phyloP scores from a whole-genome alignment of 2,888 invertebrate species.

The Diarsia rubi region DNA sequence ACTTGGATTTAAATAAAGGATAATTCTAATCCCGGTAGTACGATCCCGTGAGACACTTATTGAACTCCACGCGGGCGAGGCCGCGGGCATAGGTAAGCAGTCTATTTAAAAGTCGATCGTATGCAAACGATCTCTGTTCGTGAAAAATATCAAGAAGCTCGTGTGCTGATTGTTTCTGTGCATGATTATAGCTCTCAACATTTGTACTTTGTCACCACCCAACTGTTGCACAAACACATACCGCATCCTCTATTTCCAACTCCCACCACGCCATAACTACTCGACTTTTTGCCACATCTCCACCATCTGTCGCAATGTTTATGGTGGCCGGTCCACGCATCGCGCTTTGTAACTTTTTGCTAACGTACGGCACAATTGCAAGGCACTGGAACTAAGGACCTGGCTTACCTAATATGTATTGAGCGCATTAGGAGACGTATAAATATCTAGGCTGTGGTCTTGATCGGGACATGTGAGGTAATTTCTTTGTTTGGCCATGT shows the following conservation, averaged over 20 bases:
- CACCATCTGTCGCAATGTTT: constrained; percentile 84
- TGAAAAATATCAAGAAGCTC: not conserved
- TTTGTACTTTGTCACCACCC: not conserved
- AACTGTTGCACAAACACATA: constrained; percentile 32
- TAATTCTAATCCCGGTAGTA: too few species aligned
- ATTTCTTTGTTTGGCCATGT: not conserved
- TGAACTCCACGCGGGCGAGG: too few species aligned
- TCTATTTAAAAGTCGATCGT: too few species aligned
- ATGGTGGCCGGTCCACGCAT: constrained; percentile 73
- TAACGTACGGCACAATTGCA: constrained; percentile 43
- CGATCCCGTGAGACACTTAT: too few species aligned
- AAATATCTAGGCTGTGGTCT: constrained; percentile 36
- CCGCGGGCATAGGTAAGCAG: too few species aligned
- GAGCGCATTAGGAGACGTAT: constrained; percentile 34
- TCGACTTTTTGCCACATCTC: constrained; percentile 84
- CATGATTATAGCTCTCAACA: not conserved
- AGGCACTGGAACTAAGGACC: constrained; percentile 49
- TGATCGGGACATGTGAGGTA: constrained; percentile 4
- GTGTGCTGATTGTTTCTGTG: not conserved
- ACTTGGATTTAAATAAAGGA: too few species aligned
- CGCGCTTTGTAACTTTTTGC: constrained; percentile 72
- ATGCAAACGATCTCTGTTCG: not conserved
- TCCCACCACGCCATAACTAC: constrained; percentile 68
- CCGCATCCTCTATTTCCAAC: constrained; percentile 58
- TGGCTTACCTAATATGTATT: constrained; percentile 52